Evolutionary conservation across 1,140 invertebrate species (phyloP).

Genomic region (Pararge aegeria): DNA sequence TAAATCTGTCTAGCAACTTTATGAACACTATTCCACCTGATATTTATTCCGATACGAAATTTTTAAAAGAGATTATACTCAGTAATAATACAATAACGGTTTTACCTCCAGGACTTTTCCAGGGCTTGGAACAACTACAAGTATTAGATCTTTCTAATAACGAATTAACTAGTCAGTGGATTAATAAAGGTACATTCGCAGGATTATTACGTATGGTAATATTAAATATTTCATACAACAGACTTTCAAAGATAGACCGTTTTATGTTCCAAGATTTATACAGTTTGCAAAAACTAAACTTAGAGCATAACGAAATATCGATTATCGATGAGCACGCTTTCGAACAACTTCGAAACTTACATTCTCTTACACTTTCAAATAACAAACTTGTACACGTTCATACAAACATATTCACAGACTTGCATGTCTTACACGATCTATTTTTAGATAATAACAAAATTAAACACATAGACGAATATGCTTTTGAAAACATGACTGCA

Average conservation of each 20-base stretch:
- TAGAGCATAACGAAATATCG: slow-evolving; percentile 88
- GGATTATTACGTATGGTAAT: slow-evolving; percentile 86
- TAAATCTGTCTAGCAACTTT: slow-evolving; percentile 90
- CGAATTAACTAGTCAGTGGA: slow-evolving; percentile 88
- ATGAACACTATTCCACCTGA: slow-evolving; percentile 87
- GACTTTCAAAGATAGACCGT: slow-evolving; percentile 84
- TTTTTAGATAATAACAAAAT: slow-evolving; percentile 89
- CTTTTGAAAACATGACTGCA: slow-evolving; percentile 89
- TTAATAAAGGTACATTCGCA: slow-evolving; percentile 88
- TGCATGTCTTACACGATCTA: slow-evolving; percentile 86
- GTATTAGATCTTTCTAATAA: slow-evolving; percentile 89
- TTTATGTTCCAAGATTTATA: slow-evolving; percentile 87
- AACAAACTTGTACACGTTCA: slow-evolving; percentile 87
- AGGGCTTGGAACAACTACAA: slow-evolving; percentile 87
- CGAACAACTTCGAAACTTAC: slow-evolving; percentile 86
- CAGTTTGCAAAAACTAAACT: slow-evolving; percentile 87
- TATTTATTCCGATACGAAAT: slow-evolving; percentile 84
- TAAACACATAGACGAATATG: slow-evolving; percentile 83
- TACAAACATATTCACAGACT: slow-evolving; percentile 85
- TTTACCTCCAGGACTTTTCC: slow-evolving; percentile 87
- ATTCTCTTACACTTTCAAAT: slow-evolving; percentile 86
- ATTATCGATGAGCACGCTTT: slow-evolving; percentile 88
- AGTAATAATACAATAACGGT: slow-evolving; percentile 90
- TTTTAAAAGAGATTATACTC: slow-evolving; percentile 86
- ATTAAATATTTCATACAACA: slow-evolving; percentile 88